Evolutionary conservation across 2,113 vertebrate species (phyloP), one percentile per base, ranked within the genome.

Genomic region (Colius striatus): DNA sequence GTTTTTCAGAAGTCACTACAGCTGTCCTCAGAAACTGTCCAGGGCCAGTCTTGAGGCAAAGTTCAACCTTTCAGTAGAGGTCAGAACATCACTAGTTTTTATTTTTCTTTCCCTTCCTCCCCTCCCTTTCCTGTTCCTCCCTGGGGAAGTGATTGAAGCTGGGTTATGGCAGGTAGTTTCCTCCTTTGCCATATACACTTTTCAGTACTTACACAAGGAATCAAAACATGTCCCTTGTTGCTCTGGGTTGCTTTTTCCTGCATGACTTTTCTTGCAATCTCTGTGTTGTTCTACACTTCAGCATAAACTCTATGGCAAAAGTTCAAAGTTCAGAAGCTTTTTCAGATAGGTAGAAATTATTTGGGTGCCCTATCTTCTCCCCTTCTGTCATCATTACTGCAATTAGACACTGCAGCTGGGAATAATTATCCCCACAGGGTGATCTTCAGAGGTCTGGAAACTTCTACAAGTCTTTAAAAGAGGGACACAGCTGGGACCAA

Each of bases 361-460:
- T 25, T 12, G 41, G 47, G 22, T 9, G 71, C 63, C 61, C 20
- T 26, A 5, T 16, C 27, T 65, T 57, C 58, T 54, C 13, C 43
- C 30, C 9, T 30, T 27, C n/a, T 18, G 27, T 32, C 34, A 11
- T 21, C 55, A 23, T 63, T 26, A 25, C 23, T 30, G 38, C 29
- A 41, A 13, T 51, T 51, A 27, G 22, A 16, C 4, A 6, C 7
- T 36, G n/a, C 47, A 50, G 7, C 29, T 58, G 43, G 41, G 26
- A 53, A 16, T 8, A 30, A 13, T 22, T 30, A 5, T 11, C 25
- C 20, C 23, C 11, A 3, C 43, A 0, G 1, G 18, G 21, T 25
- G 45, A 19, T 72, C 66, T 38, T 47, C 48, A 16, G 19, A 2
- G 16, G 2, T 19, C 26, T 62, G 67, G 36, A 48, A 27, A 61